A percentile compares a stretch with the other conserved stretches of the same genome.
phyloP scores from a whole-genome alignment of 2,113 vertebrate species.

The Neotragus moschatus region DNA sequence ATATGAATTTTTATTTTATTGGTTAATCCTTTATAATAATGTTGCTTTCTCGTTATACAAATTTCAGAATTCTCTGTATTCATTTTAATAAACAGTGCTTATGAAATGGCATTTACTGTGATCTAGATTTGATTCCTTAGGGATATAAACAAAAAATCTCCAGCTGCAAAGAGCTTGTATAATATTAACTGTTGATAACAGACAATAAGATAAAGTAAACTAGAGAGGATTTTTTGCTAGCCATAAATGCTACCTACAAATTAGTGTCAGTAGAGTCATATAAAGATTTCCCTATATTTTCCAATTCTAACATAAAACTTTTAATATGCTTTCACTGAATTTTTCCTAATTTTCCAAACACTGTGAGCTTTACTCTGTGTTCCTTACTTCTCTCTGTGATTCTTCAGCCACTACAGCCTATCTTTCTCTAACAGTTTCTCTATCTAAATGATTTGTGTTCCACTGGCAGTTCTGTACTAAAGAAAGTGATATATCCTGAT shows the following conservation, averaged over 20 bases:
- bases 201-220: background rate
- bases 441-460: constrained; percentile 68
- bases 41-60: background rate
- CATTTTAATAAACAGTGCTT: background rate
- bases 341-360: constrained; percentile 4
- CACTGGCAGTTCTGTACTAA: constrained; percentile 44
- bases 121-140: background rate
- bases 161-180: background rate
- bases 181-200: background rate
- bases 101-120: background rate
- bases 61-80: background rate
- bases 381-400: constrained; percentile 9
- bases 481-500: constrained; percentile 65
- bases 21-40: background rate
- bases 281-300: background rate
- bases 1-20: background rate
- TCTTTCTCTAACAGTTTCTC: constrained; percentile 46
- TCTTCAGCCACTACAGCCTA: background rate
- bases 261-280: background rate
- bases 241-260: background rate
- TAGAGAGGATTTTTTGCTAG: background rate
- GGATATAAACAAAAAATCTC: background rate
- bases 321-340: background rate
- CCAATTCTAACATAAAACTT: background rate
- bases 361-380: background rate